Base-by-base conservation (phyloP, 2,797 vertebrate genomes). In the Periparus ater region DNA sequence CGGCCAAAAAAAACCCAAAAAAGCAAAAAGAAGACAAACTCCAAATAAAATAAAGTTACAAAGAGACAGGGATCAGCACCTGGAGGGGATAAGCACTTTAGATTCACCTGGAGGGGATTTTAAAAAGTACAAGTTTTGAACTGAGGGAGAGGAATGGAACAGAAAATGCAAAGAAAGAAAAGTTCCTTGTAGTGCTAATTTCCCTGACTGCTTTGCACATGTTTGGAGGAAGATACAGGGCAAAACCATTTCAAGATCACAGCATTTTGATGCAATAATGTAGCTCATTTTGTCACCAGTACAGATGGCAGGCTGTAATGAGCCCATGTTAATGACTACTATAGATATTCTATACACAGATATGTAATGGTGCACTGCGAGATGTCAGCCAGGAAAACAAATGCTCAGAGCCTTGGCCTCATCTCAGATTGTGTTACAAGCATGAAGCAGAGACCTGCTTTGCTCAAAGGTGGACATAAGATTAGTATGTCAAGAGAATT, bases 271-370 rank as follows among this genome's bases (percentile, higher is more conserved):
- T 89, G 92, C 83, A 95, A 92, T 91, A 79, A 55, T 51, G 91
- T 50, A 70, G 89, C 94, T 96, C 86, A 71, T 96, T 96, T 96
- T 97, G 94, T 96, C 96, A 96, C 92, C 68, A 93, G 71, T 82
- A 78, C 95, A 96, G 93, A 97, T 84, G 89, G 47, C 93, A 94
- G 95, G 78, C 96, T 97, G 95, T 87, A 90, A 97, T 90, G 83
- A 96, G 91, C 89, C 85, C 79, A 88, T 45, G 65, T 63, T 96
- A 96, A 96, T 96, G 95, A 86, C 94, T 95, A 4, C 82, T 88
- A 68, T 62, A 95, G 96, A 92, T 91, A 95, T 90, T 92, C 89
- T 30, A 36, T 72, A 36, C 80, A 70, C 91, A 93, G 87, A 76
- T 25, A 89, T 0, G 53, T 10, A 92, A 79, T 38, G 60, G 78